These are phyloP conservation scores for Melipona bicolor DNA, from an alignment of 2,888 invertebrate species.

Conservation along the genomic window DNA sequence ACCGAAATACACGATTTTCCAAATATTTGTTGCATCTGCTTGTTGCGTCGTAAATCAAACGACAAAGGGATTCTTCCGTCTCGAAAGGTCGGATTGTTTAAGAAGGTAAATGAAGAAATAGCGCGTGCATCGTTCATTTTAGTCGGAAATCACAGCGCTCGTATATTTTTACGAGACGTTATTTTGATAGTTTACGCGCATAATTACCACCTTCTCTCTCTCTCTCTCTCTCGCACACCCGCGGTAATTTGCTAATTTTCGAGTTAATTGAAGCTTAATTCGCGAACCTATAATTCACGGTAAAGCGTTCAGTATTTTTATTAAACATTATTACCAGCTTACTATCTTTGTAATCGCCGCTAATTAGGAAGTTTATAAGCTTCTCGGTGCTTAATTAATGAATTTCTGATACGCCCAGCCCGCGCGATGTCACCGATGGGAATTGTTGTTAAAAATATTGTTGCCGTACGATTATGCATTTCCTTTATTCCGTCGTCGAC, in stretches of 20 bases:
- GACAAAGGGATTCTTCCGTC: background rate
- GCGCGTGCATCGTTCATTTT: no score
- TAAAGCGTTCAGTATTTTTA: slow-evolving; percentile 33
- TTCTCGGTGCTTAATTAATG: slow-evolving; percentile 36
- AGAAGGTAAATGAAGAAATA: background rate
- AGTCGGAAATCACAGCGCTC: background rate
- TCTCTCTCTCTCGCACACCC: background rate
- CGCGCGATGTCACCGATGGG: background rate
- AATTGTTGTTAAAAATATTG: slow-evolving; percentile 1
- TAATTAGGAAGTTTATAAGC: slow-evolving; percentile 46
- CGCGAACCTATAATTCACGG: slow-evolving; percentile 22
- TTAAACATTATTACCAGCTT: slow-evolving; percentile 41
- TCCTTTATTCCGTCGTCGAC: background rate
- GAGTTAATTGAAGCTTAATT: slow-evolving; percentile 38
- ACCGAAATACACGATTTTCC: background rate
- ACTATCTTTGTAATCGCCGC: slow-evolving; percentile 35
- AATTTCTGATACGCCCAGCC: slow-evolving; percentile 31
- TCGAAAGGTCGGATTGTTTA: background rate
- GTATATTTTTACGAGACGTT: background rate
- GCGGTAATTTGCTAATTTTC: slow-evolving; percentile 43
- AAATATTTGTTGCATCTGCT: background rate
- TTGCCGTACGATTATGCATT: background rate
- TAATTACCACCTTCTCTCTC: slow-evolving; percentile 8
- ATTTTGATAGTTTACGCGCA: background rate
- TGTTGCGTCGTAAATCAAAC: background rate